These are phyloP conservation scores for Murina feae DNA, from an alignment of 2,113 vertebrate genomes.

Conservation along the genomic window DNA sequence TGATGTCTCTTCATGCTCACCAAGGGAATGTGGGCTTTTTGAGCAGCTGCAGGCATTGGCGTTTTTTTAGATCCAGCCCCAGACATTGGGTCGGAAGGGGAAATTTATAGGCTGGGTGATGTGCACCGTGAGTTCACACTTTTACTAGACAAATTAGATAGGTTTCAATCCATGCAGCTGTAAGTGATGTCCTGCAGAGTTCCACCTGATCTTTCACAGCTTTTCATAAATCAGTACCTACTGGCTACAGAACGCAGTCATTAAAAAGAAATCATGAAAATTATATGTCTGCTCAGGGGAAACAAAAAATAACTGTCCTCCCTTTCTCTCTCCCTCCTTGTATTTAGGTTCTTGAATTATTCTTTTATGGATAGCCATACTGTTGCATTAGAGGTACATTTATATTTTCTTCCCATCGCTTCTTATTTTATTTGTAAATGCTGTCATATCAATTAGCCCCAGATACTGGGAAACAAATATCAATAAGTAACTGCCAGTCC, in stretches of 20 bases:
- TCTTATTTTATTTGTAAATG: background rate
- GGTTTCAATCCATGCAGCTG: constrained; percentile 90
- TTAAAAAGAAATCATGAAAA: constrained; percentile 99
- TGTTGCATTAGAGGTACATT: constrained; percentile 13
- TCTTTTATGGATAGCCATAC: constrained; percentile 45
- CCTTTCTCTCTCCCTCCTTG: constrained; percentile 46
- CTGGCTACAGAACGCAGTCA: constrained; percentile 85
- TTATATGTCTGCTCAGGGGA: constrained; percentile 95
- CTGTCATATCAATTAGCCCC: constrained; percentile 8
- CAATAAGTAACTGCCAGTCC: constrained; percentile 46
- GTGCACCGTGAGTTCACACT: constrained; percentile 88
- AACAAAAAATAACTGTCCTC: constrained; percentile 78
- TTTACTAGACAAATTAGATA: constrained; percentile 94
- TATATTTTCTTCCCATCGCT: constrained; percentile 7
- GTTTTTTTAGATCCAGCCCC: constrained; percentile 79
- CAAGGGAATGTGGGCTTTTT: constrained; percentile 79
- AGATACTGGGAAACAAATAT: constrained; percentile 16
- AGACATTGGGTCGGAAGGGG: constrained; percentile 80
- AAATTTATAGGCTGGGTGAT: constrained; percentile 85
- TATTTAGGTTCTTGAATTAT: constrained; percentile 34
- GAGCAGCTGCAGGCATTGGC: constrained; percentile 81
- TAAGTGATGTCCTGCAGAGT: constrained; percentile 88
- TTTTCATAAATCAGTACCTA: constrained; percentile 94
- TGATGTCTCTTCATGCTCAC: constrained; percentile 79
- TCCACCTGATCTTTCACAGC: constrained; percentile 88